phyloP scores from a whole-genome alignment of 2,797 vertebrate species.

The Chelon labrosus region DNA sequence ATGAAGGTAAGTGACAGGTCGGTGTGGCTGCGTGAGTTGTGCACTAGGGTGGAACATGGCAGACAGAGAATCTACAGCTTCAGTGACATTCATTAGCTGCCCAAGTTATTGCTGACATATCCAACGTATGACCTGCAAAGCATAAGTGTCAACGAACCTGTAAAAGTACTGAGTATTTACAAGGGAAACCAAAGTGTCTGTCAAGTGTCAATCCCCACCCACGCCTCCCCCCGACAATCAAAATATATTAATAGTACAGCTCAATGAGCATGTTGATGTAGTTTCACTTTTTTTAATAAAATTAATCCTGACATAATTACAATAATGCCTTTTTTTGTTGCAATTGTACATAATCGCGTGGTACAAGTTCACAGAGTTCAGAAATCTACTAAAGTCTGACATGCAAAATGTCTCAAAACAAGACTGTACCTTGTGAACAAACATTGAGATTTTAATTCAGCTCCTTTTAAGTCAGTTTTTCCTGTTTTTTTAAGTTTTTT shows the following conservation, averaged over 20 bases:
- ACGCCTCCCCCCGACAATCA: slow-evolving; percentile 88
- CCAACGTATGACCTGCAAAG: slow-evolving; percentile 95
- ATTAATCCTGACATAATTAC: slow-evolving; percentile 98
- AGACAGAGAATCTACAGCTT: slow-evolving; percentile 94
- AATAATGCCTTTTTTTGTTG: slow-evolving; percentile 98
- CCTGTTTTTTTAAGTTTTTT: slow-evolving; percentile 43
- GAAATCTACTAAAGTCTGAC: slow-evolving; percentile 96
- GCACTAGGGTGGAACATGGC: slow-evolving; percentile 73
- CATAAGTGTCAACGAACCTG: slow-evolving; percentile 96
- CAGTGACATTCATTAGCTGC: slow-evolving; percentile 99
- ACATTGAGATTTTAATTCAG: slow-evolving; percentile 96
- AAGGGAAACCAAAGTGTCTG: slow-evolving; percentile 92
- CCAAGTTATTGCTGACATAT: slow-evolving; percentile 99
- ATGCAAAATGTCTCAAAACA: slow-evolving; percentile 99
- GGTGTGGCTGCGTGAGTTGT: slow-evolving; percentile 62
- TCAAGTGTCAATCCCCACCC: slow-evolving; percentile 81
- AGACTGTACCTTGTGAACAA: slow-evolving; percentile 97
- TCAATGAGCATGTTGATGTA: slow-evolving; percentile 92
- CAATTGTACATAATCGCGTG: slow-evolving; percentile 96
- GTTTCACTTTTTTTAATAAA: slow-evolving; percentile 93
- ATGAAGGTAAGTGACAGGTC: slow-evolving; percentile 35
- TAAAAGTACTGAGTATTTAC: slow-evolving; percentile 94
- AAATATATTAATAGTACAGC: slow-evolving; percentile 99
- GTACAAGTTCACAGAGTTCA: slow-evolving; percentile 94
- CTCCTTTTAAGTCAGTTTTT: slow-evolving; percentile 86